Percentiles rank a stretch among this genome's conserved stretches.
phyloP scores from a whole-genome alignment of 2,888 invertebrate genomes.

The Pollenia labialis region DNA sequence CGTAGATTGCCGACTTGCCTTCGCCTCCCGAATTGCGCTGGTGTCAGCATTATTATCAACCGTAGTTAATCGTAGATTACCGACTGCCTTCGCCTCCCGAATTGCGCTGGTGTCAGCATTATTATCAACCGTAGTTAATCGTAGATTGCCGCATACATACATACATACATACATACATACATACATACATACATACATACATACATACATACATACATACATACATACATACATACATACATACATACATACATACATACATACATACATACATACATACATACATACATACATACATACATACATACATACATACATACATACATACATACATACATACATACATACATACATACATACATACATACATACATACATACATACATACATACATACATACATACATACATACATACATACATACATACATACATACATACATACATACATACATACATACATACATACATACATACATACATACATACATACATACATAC shows the following conservation, averaged over 20 bases:
- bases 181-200: conserved; percentile 6
- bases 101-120: too few species aligned
- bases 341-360: conserved; percentile 1
- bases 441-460: conserved; percentile 9
- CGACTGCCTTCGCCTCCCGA: too few species aligned
- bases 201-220: conserved; percentile 6
- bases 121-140: too few species aligned
- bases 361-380: conserved; percentile 1
- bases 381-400: conserved; percentile 5
- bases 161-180: too few species aligned
- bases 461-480: conserved; percentile 12
- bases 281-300: conserved; percentile 12
- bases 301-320: conserved; percentile 1
- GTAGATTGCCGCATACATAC: too few species aligned
- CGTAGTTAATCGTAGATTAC: too few species aligned
- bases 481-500: conserved; percentile 12
- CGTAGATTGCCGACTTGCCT: too few species aligned
- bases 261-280: conserved; percentile 12
- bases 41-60: too few species aligned
- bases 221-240: conserved; percentile 4
- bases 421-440: conserved; percentile 12
- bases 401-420: conserved; percentile 12
- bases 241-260: conserved; percentile 12
- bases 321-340: conserved; percentile 1
- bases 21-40: too few species aligned